Base-by-base conservation (phyloP, 2,888 invertebrate genomes). In the Unio delphinus region DNA sequence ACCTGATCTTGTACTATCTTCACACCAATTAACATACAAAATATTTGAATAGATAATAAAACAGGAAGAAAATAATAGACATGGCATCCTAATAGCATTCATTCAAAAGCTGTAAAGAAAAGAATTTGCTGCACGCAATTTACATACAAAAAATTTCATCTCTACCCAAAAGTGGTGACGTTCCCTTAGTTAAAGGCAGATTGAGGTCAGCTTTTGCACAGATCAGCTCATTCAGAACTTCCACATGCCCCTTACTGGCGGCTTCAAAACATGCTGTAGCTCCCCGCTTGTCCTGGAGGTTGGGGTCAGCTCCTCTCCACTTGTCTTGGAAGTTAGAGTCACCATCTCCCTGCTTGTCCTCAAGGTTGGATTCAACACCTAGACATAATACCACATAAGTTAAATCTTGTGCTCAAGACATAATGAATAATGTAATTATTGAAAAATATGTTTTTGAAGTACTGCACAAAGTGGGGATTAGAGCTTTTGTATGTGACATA, bases 111-210 rank as follows among this genome's bases (percentile, higher is more conserved):
- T 15, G 15, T 45, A 45, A 45, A 45, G 45, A 45, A 45, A 45
- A 7, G 15, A 45, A 30, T 34, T 63, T 63, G 6, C 23, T 63
- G n/a, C n/a, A 28, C 8, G 8, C 30, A 3, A 45, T 15, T 45
- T 45, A 15, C n/a, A 54, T 26, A 26, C 45, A 45, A 4, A 3
- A 65, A 11, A 62, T 65, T 59, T 45, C 11, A 11, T 11, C 45
- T 45, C 15, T 69, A 88, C 88, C 87, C 57, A 88, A 74, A 34
- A 88, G 74, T 55, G 88, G 86, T 55, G 88, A 80, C 28, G 67
- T 67, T 30, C 85, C 85, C 72, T 83, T 86, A 34, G 79, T 80
- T 55, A 85, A 79, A 54, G 78, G 68, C 8, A 80, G 67, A 69
- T 88, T 80, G n/a, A 86, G 69, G 70, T 86, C 76, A 34, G 86